Conservation (phyloP, 1,140 invertebrate species). For the silkworm (Bombyx mori) region DNA sequence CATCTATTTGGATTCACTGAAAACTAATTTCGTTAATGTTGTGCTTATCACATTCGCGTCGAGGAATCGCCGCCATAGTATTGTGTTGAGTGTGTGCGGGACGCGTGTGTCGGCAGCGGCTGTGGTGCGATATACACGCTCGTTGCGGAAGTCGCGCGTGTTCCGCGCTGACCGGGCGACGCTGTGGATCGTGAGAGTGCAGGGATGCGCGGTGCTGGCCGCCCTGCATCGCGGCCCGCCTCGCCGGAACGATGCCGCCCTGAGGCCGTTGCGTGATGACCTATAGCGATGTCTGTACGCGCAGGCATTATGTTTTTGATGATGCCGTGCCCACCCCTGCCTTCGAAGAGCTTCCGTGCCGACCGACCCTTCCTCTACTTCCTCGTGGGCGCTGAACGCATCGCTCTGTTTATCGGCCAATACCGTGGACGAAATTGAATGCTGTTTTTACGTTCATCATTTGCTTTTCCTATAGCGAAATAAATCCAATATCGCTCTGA, state of each 20-base stretch:
- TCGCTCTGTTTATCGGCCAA: slow-evolving; percentile 24
- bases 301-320: slow-evolving; percentile 51
- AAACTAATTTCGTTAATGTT: background rate
- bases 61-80: slow-evolving; percentile 8
- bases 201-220: slow-evolving; percentile 8
- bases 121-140: slow-evolving; percentile 30
- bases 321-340: slow-evolving; percentile 38
- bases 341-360: slow-evolving; percentile 30
- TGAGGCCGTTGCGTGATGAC: slow-evolving; percentile 20
- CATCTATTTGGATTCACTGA: background rate
- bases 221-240: slow-evolving; percentile 16
- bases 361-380: slow-evolving; percentile 47
- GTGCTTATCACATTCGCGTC: slow-evolving; percentile 14
- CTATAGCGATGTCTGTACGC: slow-evolving; percentile 30
- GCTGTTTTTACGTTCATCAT: background rate
- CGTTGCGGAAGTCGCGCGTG: slow-evolving; percentile 7
- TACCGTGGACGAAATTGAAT: slow-evolving; percentile 16
- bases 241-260: slow-evolving; percentile 10
- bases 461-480: background rate
- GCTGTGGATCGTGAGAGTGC: slow-evolving; percentile 35
- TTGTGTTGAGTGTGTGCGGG: slow-evolving; percentile 13
- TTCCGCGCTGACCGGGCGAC: slow-evolving; percentile 39
- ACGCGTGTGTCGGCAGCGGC: slow-evolving; percentile 24
- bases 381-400: slow-evolving; percentile 22
- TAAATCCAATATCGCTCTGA: background rate